Conservation (phyloP, 2,797 vertebrate species). For the Coluber constrictor region DNA sequence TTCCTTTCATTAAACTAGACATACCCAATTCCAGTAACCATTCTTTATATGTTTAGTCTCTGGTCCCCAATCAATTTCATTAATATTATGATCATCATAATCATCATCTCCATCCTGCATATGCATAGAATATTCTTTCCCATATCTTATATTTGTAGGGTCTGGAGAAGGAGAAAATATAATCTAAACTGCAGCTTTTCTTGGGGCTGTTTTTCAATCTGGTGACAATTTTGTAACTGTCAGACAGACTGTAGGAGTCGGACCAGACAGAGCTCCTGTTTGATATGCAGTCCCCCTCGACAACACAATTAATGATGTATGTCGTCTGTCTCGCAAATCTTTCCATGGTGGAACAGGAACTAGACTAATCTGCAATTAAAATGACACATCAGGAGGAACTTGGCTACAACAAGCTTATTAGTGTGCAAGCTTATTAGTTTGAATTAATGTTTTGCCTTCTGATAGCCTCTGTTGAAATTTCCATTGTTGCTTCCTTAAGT, state of each 20-base stretch:
- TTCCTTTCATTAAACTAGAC: background rate
- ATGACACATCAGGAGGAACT: constrained; percentile 27
- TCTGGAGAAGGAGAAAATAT: background rate
- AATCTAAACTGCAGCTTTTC: constrained; percentile 28
- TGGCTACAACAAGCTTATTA: background rate
- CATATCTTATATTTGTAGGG: constrained; percentile 6
- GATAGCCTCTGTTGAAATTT: constrained; percentile 4
- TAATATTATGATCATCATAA: too few species aligned
- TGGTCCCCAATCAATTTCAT: background rate
- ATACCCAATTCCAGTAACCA: background rate
- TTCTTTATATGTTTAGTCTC: background rate
- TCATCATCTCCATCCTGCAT: constrained; percentile 30
- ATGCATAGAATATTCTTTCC: constrained; percentile 4
- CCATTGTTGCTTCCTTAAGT: background rate
- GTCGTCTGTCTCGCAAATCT: constrained; percentile 34
- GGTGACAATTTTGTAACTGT: constrained; percentile 34
- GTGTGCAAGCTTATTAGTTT: constrained; percentile 25
- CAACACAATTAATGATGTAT: constrained; percentile 43
- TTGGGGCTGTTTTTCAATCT: constrained; percentile 26
- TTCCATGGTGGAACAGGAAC: constrained; percentile 19
- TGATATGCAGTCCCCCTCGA: constrained; percentile 36
- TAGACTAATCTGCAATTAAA: constrained; percentile 57
- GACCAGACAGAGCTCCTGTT: constrained; percentile 30
- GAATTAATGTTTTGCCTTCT: constrained; percentile 28
- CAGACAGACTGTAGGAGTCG: constrained; percentile 24